These are phyloP conservation scores for Herminia tarsipennalis DNA, from an alignment of 2,888 invertebrate genomes.

Conservation along the genomic window DNA sequence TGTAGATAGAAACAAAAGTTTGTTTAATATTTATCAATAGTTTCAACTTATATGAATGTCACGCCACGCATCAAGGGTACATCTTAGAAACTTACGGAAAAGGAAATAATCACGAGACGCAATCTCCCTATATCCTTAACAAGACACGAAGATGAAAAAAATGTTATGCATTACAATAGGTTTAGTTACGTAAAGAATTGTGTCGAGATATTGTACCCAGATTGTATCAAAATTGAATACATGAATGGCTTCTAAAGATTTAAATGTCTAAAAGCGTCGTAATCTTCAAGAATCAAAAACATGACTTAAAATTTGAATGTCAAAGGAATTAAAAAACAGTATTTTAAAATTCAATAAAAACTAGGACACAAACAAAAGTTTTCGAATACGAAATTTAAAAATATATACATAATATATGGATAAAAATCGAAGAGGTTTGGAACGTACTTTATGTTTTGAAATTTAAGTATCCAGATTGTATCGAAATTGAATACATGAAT, in stretches of 20 bases:
- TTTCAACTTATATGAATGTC: not conserved
- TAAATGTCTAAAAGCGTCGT: slow-evolving; percentile 7
- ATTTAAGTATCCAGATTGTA: slow-evolving; percentile 17
- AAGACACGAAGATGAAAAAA: slow-evolving; percentile 5
- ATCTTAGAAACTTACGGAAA: not conserved
- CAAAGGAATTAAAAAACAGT: slow-evolving; percentile 13
- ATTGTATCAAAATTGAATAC: slow-evolving; percentile 17
- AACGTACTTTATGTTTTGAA: slow-evolving; percentile 16
- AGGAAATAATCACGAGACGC: slow-evolving; percentile 23
- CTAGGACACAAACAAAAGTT: slow-evolving; percentile 21
- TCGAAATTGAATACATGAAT: slow-evolving; percentile 26
- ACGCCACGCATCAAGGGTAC: not conserved
- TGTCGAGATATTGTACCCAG: slow-evolving; percentile 2
- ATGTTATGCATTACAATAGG: slow-evolving; percentile 7
- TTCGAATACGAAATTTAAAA: slow-evolving; percentile 27
- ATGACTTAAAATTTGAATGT: slow-evolving; percentile 3
- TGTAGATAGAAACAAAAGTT: too few relatives aligned
- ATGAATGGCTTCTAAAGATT: slow-evolving; percentile 19
- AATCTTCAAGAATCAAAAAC: not conserved
- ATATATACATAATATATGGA: not conserved
- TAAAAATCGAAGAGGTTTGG: not conserved
- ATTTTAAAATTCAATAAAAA: slow-evolving; percentile 32
- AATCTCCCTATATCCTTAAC: slow-evolving; percentile 9
- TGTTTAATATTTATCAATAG: too few relatives aligned
- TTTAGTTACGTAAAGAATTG: not conserved